These are phyloP conservation scores for Poecilia gillii DNA, from an alignment of 2,797 vertebrate species.

Conservation along the genomic window DNA sequence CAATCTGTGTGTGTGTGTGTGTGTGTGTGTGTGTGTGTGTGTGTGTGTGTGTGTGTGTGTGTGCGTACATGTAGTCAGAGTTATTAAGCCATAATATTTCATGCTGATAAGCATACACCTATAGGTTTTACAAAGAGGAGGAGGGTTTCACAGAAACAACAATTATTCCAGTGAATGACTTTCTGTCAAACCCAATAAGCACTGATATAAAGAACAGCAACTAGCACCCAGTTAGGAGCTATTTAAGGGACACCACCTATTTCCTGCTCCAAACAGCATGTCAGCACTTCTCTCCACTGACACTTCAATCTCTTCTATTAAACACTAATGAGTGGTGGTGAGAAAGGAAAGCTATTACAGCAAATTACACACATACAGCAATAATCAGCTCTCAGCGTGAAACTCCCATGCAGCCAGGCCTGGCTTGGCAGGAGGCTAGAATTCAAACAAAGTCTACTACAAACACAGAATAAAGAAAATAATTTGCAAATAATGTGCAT, in stretches of 20 bases:
- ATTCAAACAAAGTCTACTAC: background rate
- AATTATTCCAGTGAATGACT: constrained; percentile 36
- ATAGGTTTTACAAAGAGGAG: background rate
- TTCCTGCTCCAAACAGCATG: constrained; percentile 59
- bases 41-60: too few species aligned
- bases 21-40: too few species aligned
- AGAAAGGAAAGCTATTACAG: constrained; percentile 19
- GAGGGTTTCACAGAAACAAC: constrained; percentile 31
- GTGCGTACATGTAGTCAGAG: constrained; percentile 11
- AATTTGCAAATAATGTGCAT: constrained; percentile 6
- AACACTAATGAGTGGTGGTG: constrained; percentile 48
- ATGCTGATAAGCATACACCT: constrained; percentile 14
- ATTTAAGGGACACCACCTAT: constrained; percentile 69
- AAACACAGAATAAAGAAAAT: constrained; percentile 19
- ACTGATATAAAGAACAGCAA: constrained; percentile 36
- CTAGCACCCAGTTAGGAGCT: constrained; percentile 68
- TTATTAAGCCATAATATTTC: constrained; percentile 40
- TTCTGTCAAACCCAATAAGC: constrained; percentile 32
- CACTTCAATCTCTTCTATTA: constrained; percentile 60
- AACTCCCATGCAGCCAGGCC: constrained; percentile 32
- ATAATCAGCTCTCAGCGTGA: constrained; percentile 53
- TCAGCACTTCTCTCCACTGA: constrained; percentile 62
- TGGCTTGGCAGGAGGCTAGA: constrained; percentile 18
- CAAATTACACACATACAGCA: constrained; percentile 50
- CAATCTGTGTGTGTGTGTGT: background rate